Conservation (phyloP, 2,888 invertebrate genomes). For the Branchellion lobata region DNA sequence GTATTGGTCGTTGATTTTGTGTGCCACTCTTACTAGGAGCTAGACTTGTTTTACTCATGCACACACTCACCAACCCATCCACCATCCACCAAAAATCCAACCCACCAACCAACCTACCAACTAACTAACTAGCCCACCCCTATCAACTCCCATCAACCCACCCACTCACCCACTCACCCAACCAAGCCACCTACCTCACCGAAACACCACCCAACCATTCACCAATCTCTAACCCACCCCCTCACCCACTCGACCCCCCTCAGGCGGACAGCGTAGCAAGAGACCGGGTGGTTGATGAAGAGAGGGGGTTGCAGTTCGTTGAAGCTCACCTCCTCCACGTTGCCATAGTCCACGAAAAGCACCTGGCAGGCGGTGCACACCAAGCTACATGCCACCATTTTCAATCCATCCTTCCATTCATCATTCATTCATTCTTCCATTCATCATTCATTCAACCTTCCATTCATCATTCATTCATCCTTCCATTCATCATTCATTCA, state of each 20-base stretch:
- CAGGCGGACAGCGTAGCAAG: constrained; percentile 26
- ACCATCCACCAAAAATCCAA: too few relatives aligned
- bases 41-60: too few relatives aligned
- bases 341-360: constrained; percentile 70
- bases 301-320: constrained; percentile 49
- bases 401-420: neutral
- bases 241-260: constrained; percentile 30
- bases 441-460: neutral
- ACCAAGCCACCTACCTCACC: neutral
- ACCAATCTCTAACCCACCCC: too few relatives aligned
- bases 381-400: neutral
- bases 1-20: too few relatives aligned
- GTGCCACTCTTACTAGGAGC: too few relatives aligned
- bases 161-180: neutral
- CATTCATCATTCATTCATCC: neutral
- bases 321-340: constrained; percentile 62
- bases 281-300: constrained; percentile 31
- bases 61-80: too few relatives aligned
- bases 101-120: too few relatives aligned
- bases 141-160: neutral
- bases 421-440: neutral
- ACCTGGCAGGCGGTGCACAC: constrained; percentile 60
- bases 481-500: neutral
- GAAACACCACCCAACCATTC: neutral
- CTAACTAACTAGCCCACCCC: too few relatives aligned